Base-by-base conservation (phyloP, 2,113 vertebrate genomes). In the Centrocercus urophasianus region DNA sequence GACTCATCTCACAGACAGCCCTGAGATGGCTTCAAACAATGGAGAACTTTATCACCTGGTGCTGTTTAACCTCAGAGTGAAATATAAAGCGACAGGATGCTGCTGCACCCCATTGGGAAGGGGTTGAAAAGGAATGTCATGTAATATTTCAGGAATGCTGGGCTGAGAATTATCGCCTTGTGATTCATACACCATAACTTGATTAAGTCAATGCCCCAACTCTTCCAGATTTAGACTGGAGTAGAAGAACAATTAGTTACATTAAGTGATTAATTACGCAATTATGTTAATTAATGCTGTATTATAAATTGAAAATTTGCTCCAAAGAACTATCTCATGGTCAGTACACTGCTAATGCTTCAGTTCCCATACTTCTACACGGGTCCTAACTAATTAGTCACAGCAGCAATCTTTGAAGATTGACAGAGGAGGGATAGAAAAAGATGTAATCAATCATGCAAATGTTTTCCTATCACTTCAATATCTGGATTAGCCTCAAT, bases 111-210 rank as follows among this genome's bases (percentile, higher is more conserved):
- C 69, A 12, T 8, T 67, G 64, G 79, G 83, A 92, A 90, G 7
- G 18, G 30, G 45, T 54, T 61, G 34, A 25, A 59, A 42, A 70
- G 86, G 20, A 71, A 64, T 6, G n/a, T 47, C 14, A 34, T 6
- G 19, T 1, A 42, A 52, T 22, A n/a, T 25, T 64, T 30, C 30
- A 36, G 70, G n/a, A 63, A 50, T 2, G 28, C 4, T 0, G 0
- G 34, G 19, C 22, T 87, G 32, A 86, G 59, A 85, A 73, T 88
- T 14, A 72, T 21, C 47, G 72, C 54, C 22, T 64, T 25, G 14
- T 25, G 13, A 45, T 70, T 81, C 60, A 42, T 76, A 25, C 9
- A 13, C 18, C 30, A 24, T 52, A 69, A 79, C 24, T 40, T 72
- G 36, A 74, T 48, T 42, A 73, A 82, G 50, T 36, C 13, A 19